Evolutionary conservation across 2,797 vertebrate species (phyloP), one percentile per base, ranked within the genome.

Genomic region (Mergus octosetaceus): DNA sequence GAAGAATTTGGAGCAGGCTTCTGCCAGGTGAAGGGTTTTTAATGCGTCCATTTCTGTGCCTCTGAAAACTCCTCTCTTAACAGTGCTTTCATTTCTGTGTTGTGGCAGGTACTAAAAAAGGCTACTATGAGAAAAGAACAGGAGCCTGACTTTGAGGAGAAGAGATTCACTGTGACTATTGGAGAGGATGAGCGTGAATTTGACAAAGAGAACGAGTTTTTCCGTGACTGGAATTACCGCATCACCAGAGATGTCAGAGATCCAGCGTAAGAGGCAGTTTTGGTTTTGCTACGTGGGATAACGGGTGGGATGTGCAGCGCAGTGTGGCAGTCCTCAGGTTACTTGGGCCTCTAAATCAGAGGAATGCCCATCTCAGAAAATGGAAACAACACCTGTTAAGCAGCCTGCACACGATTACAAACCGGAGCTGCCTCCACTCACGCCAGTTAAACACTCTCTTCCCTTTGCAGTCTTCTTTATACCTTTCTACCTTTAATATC

Each of bases 121-220:
- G 99, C 99, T 91, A 99, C 99, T 1, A 99, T 99, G 85, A 98
- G 99, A 13, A 99, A 99, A 93, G 99, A 99, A 62, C 99, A 99
- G 94, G 99, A 99, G 94, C 99, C 99, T 0, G 99, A 99, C 97
- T 99, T 99, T 83, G 99, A 99, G 96, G 99, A 99, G 96, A 99
- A 99, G 62, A 98, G 99, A 13, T 99, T 99, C 94, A 99, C 99
- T 0, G 99, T 99, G 92, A 99, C 99, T 68, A 99, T 99, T 2
- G 99, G 99, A 11, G 99, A 99, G 82, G 99, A 99, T 0, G 99
- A 99, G 81, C 96, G 99, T 34, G 99, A 99, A 12, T 99, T 99
- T 34, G 99, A 99, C 98, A 99, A 99, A 93, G 99, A 99, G 94
- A 99, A 99, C 3, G 99, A 99, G 56, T 99, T 99, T 96, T 99